Conservation (phyloP, 2,797 vertebrate species). For the Aplochiton taeniatus region DNA sequence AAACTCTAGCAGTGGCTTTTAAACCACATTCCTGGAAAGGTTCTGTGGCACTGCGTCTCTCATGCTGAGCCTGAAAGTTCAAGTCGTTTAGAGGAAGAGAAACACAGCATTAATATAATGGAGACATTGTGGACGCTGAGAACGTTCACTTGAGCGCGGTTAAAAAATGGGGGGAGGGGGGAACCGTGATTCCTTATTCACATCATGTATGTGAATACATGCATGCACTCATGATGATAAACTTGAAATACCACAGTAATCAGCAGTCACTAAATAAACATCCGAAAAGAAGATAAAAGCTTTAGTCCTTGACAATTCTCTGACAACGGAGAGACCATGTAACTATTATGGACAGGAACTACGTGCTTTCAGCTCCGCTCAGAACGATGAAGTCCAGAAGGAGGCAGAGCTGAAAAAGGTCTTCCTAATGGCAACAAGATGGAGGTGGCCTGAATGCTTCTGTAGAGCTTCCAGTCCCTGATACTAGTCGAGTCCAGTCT, state of each 20-base stretch:
- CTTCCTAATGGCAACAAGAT: conserved; percentile 43
- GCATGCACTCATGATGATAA: too few relatives aligned
- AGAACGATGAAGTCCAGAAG: conserved; percentile 17
- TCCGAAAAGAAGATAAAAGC: too few relatives aligned
- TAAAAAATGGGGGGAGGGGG: background rate
- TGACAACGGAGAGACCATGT: background rate
- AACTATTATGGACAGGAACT: background rate
- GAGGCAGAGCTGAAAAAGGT: conserved; percentile 20
- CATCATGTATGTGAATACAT: too few relatives aligned
- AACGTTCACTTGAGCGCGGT: conserved; percentile 8
- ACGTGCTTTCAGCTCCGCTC: background rate
- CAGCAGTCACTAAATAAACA: too few relatives aligned
- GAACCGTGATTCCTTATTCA: too few relatives aligned
- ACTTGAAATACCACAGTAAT: too few relatives aligned
- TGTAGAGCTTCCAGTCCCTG: too few relatives aligned
- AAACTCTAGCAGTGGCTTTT: conserved; percentile 35
- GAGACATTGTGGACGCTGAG: background rate
- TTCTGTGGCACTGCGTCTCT: conserved; percentile 24
- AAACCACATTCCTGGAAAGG: conserved; percentile 47
- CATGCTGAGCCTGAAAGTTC: conserved; percentile 24
- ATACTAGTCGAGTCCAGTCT: too few relatives aligned
- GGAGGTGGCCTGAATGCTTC: conserved; percentile 5
- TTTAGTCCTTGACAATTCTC: too few relatives aligned
- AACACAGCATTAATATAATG: conserved; percentile 44
- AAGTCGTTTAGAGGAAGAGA: conserved; percentile 39